A percentile compares a stretch with the other conserved stretches of the same genome.
Conservation (phyloP, 2,797 vertebrate species). For the Meriones psammophilus region DNA sequence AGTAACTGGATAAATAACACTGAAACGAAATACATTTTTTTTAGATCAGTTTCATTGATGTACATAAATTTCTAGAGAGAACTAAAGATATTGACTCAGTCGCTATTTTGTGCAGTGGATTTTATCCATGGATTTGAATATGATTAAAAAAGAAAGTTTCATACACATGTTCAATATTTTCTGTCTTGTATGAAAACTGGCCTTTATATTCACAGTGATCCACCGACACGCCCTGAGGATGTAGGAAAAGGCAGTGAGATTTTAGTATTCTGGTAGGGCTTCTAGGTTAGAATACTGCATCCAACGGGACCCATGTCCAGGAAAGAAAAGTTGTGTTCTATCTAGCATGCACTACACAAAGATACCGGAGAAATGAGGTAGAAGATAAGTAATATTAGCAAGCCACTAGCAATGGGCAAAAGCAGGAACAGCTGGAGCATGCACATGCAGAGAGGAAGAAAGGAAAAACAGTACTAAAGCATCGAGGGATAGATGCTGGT, state of each 20-base stretch:
- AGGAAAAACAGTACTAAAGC: constrained; percentile 85
- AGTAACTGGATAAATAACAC: constrained; percentile 33
- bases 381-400: constrained; percentile 82
- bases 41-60: constrained; percentile 42
- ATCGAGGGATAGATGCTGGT: constrained; percentile 90
- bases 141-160: constrained; percentile 34
- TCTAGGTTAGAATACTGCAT: constrained; percentile 67
- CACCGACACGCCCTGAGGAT: constrained; percentile 69
- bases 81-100: constrained; percentile 46
- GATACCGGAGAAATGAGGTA: constrained; percentile 84
- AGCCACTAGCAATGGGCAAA: constrained; percentile 83
- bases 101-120: constrained; percentile 53
- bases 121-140: constrained; percentile 59
- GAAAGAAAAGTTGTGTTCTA: constrained; percentile 76
- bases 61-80: constrained; percentile 33
- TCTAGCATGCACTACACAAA: constrained; percentile 83
- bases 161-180: constrained; percentile 39
- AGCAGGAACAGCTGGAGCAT: constrained; percentile 84
- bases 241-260: constrained; percentile 67
- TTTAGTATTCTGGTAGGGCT: constrained; percentile 64
- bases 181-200: constrained; percentile 69
- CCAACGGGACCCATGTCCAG: constrained; percentile 74
- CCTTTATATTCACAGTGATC: constrained; percentile 70
- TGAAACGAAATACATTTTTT: constrained; percentile 34
- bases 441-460: constrained; percentile 88